A percentile compares a stretch with the other conserved stretches of the same genome.
Conservation (phyloP, 2,113 vertebrate species). For the Megaptera novaeangliae region DNA sequence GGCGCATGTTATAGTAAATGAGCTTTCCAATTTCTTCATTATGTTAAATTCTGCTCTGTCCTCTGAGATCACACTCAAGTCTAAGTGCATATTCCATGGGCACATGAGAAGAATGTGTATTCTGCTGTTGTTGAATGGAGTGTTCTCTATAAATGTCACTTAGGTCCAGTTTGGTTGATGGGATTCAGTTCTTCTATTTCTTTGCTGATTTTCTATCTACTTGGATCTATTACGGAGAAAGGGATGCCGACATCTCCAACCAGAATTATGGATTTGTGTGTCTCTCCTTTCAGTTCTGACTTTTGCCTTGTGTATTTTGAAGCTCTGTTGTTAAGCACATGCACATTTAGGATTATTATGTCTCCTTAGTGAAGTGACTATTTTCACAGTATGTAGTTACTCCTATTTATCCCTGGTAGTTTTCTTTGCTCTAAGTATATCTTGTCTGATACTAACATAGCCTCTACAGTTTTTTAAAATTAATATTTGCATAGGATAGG, state of each 20-base stretch:
- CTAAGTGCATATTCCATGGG: background rate
- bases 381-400: background rate
- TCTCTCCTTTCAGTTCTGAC: background rate
- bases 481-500: background rate
- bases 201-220: background rate
- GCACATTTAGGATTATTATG: background rate
- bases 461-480: background rate
- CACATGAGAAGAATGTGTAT: background rate
- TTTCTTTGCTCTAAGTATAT: background rate
- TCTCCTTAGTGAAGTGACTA: background rate
- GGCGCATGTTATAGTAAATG: background rate
- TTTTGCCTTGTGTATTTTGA: slow-evolving; percentile 24
- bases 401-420: background rate
- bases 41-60: slow-evolving; percentile 6
- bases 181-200: background rate
- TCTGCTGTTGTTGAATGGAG: background rate
- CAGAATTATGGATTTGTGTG: background rate
- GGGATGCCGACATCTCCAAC: background rate
- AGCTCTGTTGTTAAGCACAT: background rate
- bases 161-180: background rate
- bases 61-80: background rate
- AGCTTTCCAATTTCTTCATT: background rate
- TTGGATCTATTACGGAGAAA: background rate
- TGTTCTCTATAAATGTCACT: background rate
- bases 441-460: background rate